Evolutionary conservation across 2,888 invertebrate genomes (phyloP), one percentile per base, ranked within the genome.

Genomic region (Apodemia mormo): DNA sequence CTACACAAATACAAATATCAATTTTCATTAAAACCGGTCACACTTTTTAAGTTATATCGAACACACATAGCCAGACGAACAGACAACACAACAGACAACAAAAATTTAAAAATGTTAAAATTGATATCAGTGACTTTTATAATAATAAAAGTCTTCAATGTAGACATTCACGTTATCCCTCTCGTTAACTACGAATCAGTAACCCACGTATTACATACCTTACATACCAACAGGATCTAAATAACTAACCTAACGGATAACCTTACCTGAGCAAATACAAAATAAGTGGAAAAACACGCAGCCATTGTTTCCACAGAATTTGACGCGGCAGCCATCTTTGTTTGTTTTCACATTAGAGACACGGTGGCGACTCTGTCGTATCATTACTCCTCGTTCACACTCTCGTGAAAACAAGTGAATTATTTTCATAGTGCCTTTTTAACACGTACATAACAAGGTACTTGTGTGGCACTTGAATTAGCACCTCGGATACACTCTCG

Each of bases 231-330:
- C 61, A 61, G 61, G 58, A 58, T 58, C 30, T 10, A 61, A 61
- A 61, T 30, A 33, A 61, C 61, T 33, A 61, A 33, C 61, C 61
- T 61, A 61, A 61, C 61, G 61, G 61, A 61, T 61, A 61, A 61
- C 61, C 22, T 22, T 22, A 22, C 22, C 61, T 61, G 2, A 61
- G 14, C 61, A 61, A 61, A 61, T 12, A 61, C 30, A 61, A 61
- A 61, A 61, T 61, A 61, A 61, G 61, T 61, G 30, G 61, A 3
- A 68, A 72, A 68, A 65, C 69, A 69, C 68, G 70, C 72, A 69
- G 71, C 73, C 74, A 73, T 75, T 73, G 77, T 77, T 75, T 74
- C 70, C 72, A 71, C 72, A 74, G 72, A 70, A 73, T 71, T 73
- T 71, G 72, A 72, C 71, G 65, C 69, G 72, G 68, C 72, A 49